Conservation (phyloP, 1,140 invertebrate species). For the Aphaenogaster rudis region DNA sequence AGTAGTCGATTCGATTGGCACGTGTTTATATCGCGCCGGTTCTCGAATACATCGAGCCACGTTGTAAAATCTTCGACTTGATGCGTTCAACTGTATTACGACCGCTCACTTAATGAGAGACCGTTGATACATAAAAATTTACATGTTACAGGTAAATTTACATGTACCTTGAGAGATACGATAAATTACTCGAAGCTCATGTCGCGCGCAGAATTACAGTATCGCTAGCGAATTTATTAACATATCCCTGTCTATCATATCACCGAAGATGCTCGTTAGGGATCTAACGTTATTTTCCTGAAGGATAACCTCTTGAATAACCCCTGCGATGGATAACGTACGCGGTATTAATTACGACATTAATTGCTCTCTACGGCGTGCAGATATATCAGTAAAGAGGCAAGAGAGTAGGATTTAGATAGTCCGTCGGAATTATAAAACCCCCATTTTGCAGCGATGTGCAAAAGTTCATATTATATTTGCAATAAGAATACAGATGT, state of each 20-base stretch:
- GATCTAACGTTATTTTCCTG: conserved; percentile 40
- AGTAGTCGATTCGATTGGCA: neutral
- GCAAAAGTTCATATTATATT: neutral
- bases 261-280: conserved; percentile 29
- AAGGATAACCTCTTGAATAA: conserved; percentile 16
- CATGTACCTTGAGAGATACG: neutral
- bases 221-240: conserved; percentile 43
- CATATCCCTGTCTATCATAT: conserved; percentile 11
- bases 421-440: conserved; percentile 16
- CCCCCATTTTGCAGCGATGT: neutral
- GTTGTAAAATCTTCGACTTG: conserved; percentile 15
- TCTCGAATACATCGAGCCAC: neutral
- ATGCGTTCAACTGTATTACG: conserved; percentile 5
- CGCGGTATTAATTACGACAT: conserved; percentile 66
- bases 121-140: conserved; percentile 18
- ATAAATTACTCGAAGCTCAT: neutral
- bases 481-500: neutral
- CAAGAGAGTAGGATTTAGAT: conserved; percentile 20
- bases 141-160: neutral
- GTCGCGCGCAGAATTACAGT: neutral
- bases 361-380: conserved; percentile 47
- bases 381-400: neutral
- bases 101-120: neutral
- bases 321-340: neutral
- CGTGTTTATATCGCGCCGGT: neutral